phyloP scores from a whole-genome alignment of 1,140 invertebrate genomes.

The Bombus superbus region DNA sequence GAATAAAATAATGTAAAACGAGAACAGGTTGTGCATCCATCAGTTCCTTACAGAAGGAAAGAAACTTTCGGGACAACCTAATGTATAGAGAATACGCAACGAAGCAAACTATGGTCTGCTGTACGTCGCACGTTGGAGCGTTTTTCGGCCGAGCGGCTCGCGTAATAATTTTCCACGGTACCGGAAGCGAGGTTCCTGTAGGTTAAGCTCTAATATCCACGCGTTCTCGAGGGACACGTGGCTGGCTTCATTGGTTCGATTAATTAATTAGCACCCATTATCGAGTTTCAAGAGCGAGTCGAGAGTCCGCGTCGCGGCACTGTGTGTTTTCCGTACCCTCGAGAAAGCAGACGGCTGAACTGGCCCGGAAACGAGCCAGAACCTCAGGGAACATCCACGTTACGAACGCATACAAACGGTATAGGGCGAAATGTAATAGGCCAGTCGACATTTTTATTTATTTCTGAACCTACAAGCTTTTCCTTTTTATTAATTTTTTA shows the following conservation, averaged over 20 bases:
- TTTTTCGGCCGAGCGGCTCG: background rate
- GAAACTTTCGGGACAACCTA: no score
- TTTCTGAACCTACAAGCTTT: no score
- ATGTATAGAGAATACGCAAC: background rate
- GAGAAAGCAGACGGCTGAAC: constrained; percentile 13
- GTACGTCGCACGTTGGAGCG: background rate
- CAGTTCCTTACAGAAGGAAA: no score
- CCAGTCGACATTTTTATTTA: no score
- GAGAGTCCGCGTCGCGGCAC: constrained; percentile 4
- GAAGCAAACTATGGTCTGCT: background rate
- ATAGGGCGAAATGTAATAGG: no score
- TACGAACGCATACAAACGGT: no score
- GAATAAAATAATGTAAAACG: no score
- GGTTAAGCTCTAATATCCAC: constrained; percentile 39
- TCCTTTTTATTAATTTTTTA: no score
- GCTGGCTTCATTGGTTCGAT: constrained; percentile 47
- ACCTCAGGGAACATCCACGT: no score
- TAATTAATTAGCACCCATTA: constrained; percentile 58
- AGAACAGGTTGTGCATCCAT: no score
- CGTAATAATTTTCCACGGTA: constrained; percentile 16
- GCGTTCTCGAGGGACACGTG: constrained; percentile 13
- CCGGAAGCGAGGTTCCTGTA: constrained; percentile 11
- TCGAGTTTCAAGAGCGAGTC: constrained; percentile 42
- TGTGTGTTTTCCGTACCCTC: constrained; percentile 33
- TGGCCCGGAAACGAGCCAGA: background rate